Evolutionary conservation across 2,113 vertebrate genomes (phyloP).

Genomic region (Lepus europaeus): DNA sequence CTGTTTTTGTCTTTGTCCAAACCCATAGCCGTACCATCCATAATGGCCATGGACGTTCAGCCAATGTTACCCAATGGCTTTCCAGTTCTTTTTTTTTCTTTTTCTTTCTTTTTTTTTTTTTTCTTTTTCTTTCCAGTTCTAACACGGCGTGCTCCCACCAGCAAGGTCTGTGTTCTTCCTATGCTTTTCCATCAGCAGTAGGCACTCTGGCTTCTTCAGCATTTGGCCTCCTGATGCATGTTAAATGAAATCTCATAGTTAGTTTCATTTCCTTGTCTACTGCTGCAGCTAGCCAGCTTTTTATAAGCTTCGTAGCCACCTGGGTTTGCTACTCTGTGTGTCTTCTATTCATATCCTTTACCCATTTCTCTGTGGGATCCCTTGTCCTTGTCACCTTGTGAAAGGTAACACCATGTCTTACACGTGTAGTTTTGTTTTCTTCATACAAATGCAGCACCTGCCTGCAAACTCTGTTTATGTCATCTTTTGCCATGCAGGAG

Average conservation of each 20-base stretch:
- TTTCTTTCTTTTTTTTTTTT: too few species aligned
- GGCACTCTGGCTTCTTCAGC: background rate
- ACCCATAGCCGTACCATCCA: too few species aligned
- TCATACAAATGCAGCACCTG: background rate
- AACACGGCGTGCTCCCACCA: background rate
- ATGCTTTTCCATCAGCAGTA: background rate
- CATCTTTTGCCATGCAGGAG: background rate
- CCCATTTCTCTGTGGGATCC: background rate
- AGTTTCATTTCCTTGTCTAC: background rate
- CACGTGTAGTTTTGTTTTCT: background rate
- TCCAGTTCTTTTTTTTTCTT: too few species aligned
- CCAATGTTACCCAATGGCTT: background rate
- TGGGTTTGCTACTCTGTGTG: background rate
- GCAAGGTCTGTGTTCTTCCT: background rate
- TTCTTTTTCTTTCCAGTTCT: background rate
- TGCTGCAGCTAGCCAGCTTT: background rate
- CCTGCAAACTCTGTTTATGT: background rate
- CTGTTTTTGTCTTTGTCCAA: background rate
- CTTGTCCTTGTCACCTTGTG: background rate
- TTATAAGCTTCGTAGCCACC: background rate
- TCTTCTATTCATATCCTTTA: background rate
- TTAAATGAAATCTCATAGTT: background rate
- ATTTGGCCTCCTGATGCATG: background rate
- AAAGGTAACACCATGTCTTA: background rate
- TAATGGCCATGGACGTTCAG: background rate